Conservation (phyloP, 2,797 vertebrate genomes). For the Fratercula arctica region DNA sequence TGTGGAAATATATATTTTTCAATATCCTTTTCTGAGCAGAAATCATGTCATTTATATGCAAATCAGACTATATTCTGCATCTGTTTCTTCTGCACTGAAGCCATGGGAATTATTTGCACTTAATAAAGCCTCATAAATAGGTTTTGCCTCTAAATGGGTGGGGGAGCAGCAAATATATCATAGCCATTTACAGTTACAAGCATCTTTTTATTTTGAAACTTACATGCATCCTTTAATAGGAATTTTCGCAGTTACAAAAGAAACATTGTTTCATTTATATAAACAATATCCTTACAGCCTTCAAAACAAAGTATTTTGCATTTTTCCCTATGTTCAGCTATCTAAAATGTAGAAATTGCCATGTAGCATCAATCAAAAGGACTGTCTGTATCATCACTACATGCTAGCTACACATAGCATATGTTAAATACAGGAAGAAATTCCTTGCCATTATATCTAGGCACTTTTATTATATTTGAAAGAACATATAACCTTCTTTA, state of each 20-base stretch:
- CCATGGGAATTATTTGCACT: slow-evolving; percentile 82
- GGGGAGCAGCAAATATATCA: slow-evolving; percentile 65
- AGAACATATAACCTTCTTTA: neutral
- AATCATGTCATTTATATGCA: slow-evolving; percentile 85
- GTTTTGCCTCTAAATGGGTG: slow-evolving; percentile 73
- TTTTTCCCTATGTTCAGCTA: neutral
- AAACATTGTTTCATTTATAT: slow-evolving; percentile 59
- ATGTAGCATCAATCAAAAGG: neutral
- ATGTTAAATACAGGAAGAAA: neutral
- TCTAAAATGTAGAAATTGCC: neutral
- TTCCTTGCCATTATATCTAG: neutral
- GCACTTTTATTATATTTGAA: neutral
- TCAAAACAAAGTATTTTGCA: neutral
- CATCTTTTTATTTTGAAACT: slow-evolving; percentile 74
- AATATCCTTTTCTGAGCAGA: slow-evolving; percentile 78
- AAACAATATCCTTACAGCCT: slow-evolving; percentile 39
- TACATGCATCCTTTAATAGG: slow-evolving; percentile 67
- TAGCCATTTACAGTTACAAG: slow-evolving; percentile 74
- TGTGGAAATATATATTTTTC: slow-evolving; percentile 77
- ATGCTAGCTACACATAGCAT: neutral
- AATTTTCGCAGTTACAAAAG: slow-evolving; percentile 71
- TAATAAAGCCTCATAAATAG: slow-evolving; percentile 83
- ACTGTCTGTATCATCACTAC: neutral
- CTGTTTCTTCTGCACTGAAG: slow-evolving; percentile 75
- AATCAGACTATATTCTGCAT: slow-evolving; percentile 76